Conservation (phyloP, 2,113 vertebrate species). For the Rhinoderma darwinii region DNA sequence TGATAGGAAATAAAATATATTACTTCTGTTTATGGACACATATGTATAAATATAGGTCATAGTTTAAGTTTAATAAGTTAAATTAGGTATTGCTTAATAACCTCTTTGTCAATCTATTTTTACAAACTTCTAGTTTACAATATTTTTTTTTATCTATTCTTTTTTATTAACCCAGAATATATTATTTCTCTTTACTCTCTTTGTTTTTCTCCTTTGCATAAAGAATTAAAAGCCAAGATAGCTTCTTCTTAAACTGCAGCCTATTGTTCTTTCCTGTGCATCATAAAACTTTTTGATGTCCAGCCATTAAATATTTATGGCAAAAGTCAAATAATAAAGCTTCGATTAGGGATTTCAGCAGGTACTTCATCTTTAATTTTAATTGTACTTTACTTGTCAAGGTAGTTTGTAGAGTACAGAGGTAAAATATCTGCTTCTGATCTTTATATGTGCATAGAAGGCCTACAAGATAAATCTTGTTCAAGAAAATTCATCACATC, state of each 20-base stretch:
- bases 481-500: conserved; percentile 33
- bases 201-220: neutral
- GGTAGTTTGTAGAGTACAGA: neutral
- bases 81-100: no score
- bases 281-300: conserved; percentile 45
- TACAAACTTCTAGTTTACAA: neutral
- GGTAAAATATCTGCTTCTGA: conserved; percentile 43
- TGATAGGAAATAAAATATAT: no score
- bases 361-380: conserved; percentile 44
- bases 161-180: neutral
- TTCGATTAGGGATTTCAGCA: conserved; percentile 35
- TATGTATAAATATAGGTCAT: no score
- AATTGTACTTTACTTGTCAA: conserved; percentile 47
- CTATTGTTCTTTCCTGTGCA: conserved; percentile 31
- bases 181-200: neutral
- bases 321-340: conserved; percentile 41
- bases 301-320: conserved; percentile 40
- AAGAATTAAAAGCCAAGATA: neutral
- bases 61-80: no score
- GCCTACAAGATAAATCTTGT: conserved; percentile 4
- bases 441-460: conserved; percentile 33
- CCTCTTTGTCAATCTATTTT: neutral
- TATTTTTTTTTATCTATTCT: neutral
- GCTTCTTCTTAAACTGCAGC: neutral
- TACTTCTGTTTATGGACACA: no score